phyloP scores from a whole-genome alignment of 2,113 vertebrate species.

The Poicephalus meyeri region DNA sequence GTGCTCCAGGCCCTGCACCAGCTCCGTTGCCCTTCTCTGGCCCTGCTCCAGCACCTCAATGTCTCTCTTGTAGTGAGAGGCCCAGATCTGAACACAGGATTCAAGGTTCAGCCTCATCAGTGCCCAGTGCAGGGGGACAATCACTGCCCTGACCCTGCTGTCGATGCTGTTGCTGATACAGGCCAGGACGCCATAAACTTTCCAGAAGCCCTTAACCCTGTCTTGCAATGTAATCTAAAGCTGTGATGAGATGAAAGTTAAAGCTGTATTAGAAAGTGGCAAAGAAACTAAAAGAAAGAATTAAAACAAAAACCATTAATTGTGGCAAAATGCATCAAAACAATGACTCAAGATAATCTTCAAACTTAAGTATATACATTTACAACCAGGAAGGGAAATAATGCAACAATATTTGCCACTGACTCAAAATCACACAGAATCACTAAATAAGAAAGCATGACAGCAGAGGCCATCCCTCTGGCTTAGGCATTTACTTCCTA shows the following conservation, averaged over 20 bases:
- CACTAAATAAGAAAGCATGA: background rate
- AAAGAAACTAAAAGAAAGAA: background rate
- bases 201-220: too few species aligned
- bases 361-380: background rate
- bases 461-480: background rate
- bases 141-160: background rate
- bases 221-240: too few species aligned
- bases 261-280: background rate
- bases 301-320: background rate
- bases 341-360: background rate
- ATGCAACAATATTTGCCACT: background rate
- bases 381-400: background rate
- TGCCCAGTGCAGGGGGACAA: background rate
- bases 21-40: background rate
- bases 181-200: too few species aligned
- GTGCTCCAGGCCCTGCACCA: background rate
- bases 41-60: background rate
- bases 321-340: background rate
- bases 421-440: background rate
- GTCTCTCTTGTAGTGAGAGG: background rate
- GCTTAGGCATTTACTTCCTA: background rate
- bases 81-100: background rate
- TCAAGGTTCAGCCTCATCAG: background rate
- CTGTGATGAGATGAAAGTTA: background rate
- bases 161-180: too few species aligned